Percentiles rank a stretch among this genome's conserved stretches.
Evolutionary conservation across 30 jellyfish, hydroid and myxozoan species (phyloP).

Genomic region (Chironex yamaguchii): DNA sequence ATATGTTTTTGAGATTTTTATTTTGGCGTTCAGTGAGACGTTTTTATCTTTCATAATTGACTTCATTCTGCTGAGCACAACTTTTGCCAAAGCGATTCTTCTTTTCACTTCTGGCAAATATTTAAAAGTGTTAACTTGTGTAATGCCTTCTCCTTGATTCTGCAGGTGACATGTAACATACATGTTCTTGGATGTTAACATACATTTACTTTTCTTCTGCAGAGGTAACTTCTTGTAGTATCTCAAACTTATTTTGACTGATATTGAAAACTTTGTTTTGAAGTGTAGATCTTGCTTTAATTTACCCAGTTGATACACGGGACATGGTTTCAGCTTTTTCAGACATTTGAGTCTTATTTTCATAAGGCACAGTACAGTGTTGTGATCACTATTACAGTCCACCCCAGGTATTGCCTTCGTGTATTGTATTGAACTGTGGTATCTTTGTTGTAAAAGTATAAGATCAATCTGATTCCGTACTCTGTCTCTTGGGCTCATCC

Average conservation of each 20-base stretch:
- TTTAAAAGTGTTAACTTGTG: constrained; percentile 17
- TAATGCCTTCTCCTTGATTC: constrained; percentile 5
- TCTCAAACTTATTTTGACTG: constrained; percentile 16
- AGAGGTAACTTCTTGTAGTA: constrained; percentile 34
- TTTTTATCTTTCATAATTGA: too few relatives aligned
- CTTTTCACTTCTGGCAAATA: neutral
- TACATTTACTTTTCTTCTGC: constrained; percentile 25
- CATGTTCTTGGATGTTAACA: constrained; percentile 20
- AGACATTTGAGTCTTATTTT: constrained; percentile 10
- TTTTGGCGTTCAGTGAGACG: too few relatives aligned
- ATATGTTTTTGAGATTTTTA: too few relatives aligned
- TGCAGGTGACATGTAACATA: neutral
- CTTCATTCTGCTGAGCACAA: too few relatives aligned
- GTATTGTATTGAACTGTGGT: too few relatives aligned
- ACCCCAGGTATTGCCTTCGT: neutral
- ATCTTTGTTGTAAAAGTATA: too few relatives aligned
- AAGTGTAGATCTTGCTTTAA: constrained; percentile 9
- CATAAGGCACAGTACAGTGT: constrained; percentile 13
- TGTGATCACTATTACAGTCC: constrained; percentile 6
- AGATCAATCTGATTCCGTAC: too few relatives aligned
- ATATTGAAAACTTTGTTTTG: constrained; percentile 5
- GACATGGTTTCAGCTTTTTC: constrained; percentile 2
- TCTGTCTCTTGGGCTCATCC: too few relatives aligned
- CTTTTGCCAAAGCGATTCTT: neutral
- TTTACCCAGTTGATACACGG: constrained; percentile 4